These are phyloP conservation scores for Podarcis muralis DNA, from an alignment of 2,113 vertebrate genomes.

Conservation along the genomic window DNA sequence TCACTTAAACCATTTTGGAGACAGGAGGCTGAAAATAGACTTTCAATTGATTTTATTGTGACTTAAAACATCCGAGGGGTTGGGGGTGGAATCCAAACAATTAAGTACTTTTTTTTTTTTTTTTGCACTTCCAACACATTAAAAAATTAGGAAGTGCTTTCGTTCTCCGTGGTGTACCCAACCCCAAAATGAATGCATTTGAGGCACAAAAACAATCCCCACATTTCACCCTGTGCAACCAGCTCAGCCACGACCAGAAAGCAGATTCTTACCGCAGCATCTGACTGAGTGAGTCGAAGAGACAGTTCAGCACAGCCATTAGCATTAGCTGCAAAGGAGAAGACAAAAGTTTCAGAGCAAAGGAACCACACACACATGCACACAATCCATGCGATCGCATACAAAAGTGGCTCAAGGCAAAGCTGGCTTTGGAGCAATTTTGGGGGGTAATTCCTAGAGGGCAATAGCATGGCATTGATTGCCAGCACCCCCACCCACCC, in stretches of 20 bases:
- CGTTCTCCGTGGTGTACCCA: background rate
- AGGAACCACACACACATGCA: background rate
- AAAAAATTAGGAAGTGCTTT: no score
- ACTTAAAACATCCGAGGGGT: background rate
- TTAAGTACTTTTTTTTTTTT: no score
- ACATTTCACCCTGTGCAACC: background rate
- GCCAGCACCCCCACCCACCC: background rate
- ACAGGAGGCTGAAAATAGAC: background rate
- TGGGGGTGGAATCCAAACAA: background rate
- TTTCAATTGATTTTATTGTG: background rate
- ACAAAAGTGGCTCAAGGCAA: background rate
- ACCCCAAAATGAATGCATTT: background rate
- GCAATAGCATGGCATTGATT: background rate
- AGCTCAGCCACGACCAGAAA: background rate
- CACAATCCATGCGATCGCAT: background rate
- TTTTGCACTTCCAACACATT: background rate
- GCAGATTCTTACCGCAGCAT: slow-evolving; percentile 84
- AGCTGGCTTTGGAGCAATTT: background rate
- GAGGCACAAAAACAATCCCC: background rate
- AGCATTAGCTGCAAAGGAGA: slow-evolving; percentile 86
- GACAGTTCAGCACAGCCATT: slow-evolving; percentile 92
- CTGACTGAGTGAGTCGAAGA: slow-evolving; percentile 93
- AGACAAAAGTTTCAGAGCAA: background rate
- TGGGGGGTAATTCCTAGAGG: background rate
- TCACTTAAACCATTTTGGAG: background rate